These are phyloP conservation scores for Alectura lathami DNA, from an alignment of 2,113 vertebrate genomes.

Conservation along the genomic window DNA sequence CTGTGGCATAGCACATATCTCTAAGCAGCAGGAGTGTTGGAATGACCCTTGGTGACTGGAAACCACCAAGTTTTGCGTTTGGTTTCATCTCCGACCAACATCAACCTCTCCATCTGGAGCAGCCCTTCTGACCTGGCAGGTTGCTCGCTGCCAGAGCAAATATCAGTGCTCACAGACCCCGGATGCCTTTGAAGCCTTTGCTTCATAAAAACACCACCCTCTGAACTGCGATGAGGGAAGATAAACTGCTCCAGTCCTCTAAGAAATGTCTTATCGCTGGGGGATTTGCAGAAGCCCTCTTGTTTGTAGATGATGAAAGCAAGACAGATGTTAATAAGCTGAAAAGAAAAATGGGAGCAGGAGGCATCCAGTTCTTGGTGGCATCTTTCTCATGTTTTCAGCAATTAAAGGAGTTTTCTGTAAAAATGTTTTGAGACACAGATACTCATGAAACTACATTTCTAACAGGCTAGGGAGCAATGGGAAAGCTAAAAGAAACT, in stretches of 20 bases:
- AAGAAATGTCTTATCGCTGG: neutral
- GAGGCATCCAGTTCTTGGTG: neutral
- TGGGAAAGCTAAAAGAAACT: slow-evolving; percentile 22
- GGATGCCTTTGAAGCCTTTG: neutral
- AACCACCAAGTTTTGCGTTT: neutral
- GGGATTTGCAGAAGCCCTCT: neutral
- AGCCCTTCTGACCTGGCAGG: neutral
- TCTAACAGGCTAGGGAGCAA: neutral
- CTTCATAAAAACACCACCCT: neutral
- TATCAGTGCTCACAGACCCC: neutral
- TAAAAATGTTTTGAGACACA: neutral
- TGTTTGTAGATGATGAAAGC: neutral
- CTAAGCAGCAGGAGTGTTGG: neutral
- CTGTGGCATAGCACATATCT: neutral
- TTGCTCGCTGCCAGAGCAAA: neutral
- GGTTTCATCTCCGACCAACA: neutral
- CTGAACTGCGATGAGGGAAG: neutral
- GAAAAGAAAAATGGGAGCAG: neutral
- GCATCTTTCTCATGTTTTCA: neutral
- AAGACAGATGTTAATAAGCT: neutral
- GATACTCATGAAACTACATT: neutral
- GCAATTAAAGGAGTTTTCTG: neutral
- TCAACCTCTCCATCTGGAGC: neutral
- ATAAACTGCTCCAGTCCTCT: neutral
- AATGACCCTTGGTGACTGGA: neutral